Evolutionary conservation across 2,888 invertebrate genomes (phyloP).

Genomic region (Caenorhabditis plicata): DNA sequence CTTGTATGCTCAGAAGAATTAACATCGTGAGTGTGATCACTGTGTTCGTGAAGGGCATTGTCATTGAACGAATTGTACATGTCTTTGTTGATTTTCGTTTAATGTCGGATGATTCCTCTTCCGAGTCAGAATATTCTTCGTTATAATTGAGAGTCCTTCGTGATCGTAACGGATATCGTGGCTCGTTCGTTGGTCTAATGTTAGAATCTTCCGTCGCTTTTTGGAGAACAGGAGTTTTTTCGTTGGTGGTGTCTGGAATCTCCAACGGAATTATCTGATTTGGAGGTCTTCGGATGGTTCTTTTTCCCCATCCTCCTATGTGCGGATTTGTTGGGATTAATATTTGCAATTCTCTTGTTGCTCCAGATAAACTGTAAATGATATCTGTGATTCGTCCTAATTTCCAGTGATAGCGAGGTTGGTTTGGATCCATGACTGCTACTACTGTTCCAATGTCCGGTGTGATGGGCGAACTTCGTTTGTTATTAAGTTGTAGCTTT

Average conservation of each 20-base stretch:
- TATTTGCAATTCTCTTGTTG: conserved; percentile 15
- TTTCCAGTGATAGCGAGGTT: conserved; percentile 16
- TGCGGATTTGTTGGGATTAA: not conserved
- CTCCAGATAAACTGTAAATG: not conserved
- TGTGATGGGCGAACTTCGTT: not conserved
- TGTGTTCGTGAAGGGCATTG: too few relatives aligned
- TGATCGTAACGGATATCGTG: not conserved
- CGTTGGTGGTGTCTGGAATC: not conserved
- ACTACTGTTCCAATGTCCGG: conserved; percentile 11
- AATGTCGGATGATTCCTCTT: too few relatives aligned
- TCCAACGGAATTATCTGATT: conserved; percentile 9
- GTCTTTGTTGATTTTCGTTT: too few relatives aligned
- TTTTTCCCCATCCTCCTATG: not conserved
- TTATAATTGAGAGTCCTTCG: not conserved
- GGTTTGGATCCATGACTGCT: conserved; percentile 4
- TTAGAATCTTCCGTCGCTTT: not conserved
- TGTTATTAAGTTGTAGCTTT: conserved; percentile 5
- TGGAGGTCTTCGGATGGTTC: conserved; percentile 1
- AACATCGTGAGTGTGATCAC: too few relatives aligned
- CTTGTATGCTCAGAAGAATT: too few relatives aligned
- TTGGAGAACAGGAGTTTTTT: not conserved
- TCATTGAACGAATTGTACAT: too few relatives aligned
- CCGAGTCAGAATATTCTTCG: too few relatives aligned
- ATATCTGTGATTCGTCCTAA: conserved; percentile 2
- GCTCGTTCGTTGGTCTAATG: not conserved